These are phyloP conservation scores for Neolamprologus sp. DNA, from an alignment of 2,113 vertebrate species.

Conservation along the genomic window DNA sequence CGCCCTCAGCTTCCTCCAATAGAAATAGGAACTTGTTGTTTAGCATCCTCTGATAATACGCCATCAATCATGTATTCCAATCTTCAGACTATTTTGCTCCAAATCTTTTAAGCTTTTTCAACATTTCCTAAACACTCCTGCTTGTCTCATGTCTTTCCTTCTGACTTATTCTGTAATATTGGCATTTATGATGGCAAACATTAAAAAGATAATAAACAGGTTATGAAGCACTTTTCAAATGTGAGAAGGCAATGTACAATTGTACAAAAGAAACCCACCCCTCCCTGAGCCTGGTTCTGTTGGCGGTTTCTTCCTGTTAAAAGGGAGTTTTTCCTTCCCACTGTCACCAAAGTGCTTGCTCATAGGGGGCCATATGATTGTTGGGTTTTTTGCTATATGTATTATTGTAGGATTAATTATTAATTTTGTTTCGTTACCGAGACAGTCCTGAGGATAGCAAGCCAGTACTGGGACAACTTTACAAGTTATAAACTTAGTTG, in stretches of 20 bases:
- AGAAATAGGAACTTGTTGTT: neutral
- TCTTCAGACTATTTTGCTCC: neutral
- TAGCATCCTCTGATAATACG: neutral
- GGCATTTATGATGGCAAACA: neutral
- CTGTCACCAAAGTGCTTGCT: neutral
- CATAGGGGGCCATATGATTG: neutral
- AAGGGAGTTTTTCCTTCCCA: neutral
- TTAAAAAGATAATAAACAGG: neutral
- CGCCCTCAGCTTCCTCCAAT: neutral
- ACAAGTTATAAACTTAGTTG: neutral
- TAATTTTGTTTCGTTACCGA: neutral
- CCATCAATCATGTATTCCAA: neutral
- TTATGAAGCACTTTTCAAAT: neutral
- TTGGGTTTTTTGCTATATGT: neutral
- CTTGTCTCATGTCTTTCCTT: neutral
- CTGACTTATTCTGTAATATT: neutral
- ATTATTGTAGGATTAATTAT: neutral
- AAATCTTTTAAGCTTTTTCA: neutral
- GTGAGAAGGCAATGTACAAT: neutral
- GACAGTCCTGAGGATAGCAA: neutral
- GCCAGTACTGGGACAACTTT: neutral
- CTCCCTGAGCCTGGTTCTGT: neutral
- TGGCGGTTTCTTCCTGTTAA: neutral
- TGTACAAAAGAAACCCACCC: fast-evolving
- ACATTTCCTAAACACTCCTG: neutral